Percentiles rank a stretch among this genome's conserved stretches.
Conservation (phyloP, 2,888 invertebrate genomes). For the Torymus texanus region DNA sequence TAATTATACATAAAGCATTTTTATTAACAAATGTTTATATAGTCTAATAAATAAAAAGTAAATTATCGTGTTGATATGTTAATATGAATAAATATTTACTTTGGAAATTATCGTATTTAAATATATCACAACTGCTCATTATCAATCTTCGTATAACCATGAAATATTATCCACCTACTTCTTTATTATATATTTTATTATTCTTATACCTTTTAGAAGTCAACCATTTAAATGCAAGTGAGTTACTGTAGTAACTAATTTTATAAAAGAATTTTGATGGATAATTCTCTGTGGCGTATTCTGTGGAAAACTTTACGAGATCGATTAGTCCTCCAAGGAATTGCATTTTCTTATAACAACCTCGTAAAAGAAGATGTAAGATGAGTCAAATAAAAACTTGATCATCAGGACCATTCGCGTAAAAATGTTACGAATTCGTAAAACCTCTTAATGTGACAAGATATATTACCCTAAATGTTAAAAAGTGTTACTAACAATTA, state of each 20-base stretch:
- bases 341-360: neutral
- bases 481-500: too few relatives aligned
- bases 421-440: neutral
- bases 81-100: too few relatives aligned
- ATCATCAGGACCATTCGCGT: neutral
- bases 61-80: too few relatives aligned
- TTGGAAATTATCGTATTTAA: too few relatives aligned
- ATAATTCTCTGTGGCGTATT: conserved; percentile 2
- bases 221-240: neutral
- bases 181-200: too few relatives aligned
- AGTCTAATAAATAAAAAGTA: too few relatives aligned
- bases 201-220: neutral
- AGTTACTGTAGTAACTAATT: neutral
- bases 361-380: neutral
- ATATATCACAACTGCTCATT: too few relatives aligned
- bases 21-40: too few relatives aligned
- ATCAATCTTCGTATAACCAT: too few relatives aligned
- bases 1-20: too few relatives aligned
- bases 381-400: neutral
- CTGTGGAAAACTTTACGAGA: neutral
- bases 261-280: conserved; percentile 7
- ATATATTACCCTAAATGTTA: neutral
- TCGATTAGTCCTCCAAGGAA: conserved; percentile 3
- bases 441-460: neutral
- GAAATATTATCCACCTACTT: too few relatives aligned